Conservation (phyloP, 1,140 invertebrate species). For the Cydia amplana region DNA sequence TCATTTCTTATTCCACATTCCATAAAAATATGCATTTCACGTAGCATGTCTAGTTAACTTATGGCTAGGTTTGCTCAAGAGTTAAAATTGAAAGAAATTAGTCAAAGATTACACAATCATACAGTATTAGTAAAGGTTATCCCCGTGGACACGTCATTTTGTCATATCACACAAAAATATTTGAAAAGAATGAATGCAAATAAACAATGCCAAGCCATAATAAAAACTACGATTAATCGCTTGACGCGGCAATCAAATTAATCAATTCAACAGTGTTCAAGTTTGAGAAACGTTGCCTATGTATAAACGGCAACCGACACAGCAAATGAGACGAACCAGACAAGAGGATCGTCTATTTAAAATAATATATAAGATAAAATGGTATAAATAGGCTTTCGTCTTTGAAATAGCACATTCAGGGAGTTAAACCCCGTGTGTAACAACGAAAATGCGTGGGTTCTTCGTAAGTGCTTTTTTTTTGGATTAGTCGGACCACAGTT, state of each 20-base stretch:
- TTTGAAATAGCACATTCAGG: slow-evolving; percentile 62
- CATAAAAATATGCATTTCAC: too few relatives aligned
- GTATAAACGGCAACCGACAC: slow-evolving; percentile 62
- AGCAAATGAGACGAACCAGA: slow-evolving; percentile 67
- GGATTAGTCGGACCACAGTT: not conserved
- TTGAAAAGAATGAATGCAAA: too few relatives aligned
- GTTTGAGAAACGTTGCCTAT: slow-evolving; percentile 66
- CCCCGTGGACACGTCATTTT: too few relatives aligned
- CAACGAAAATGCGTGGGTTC: slow-evolving; percentile 63
- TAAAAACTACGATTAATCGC: slow-evolving; percentile 1
- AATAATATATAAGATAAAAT: slow-evolving; percentile 62
- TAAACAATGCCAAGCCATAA: not conserved
- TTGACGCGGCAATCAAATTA: not conserved
- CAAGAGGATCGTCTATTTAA: slow-evolving; percentile 58
- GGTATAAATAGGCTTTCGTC: slow-evolving; percentile 69
- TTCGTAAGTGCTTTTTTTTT: slow-evolving; percentile 51
- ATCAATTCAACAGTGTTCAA: slow-evolving; percentile 35
- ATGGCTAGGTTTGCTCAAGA: too few relatives aligned
- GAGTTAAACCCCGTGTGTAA: slow-evolving; percentile 54
- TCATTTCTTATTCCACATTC: too few relatives aligned
- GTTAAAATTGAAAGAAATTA: too few relatives aligned
- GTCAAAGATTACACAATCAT: too few relatives aligned
- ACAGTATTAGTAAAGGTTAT: too few relatives aligned
- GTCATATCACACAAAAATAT: too few relatives aligned
- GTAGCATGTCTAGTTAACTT: too few relatives aligned